Evolutionary conservation across 2,113 vertebrate genomes (phyloP).

Genomic region (Sinocyclocheilus anophthalmus): DNA sequence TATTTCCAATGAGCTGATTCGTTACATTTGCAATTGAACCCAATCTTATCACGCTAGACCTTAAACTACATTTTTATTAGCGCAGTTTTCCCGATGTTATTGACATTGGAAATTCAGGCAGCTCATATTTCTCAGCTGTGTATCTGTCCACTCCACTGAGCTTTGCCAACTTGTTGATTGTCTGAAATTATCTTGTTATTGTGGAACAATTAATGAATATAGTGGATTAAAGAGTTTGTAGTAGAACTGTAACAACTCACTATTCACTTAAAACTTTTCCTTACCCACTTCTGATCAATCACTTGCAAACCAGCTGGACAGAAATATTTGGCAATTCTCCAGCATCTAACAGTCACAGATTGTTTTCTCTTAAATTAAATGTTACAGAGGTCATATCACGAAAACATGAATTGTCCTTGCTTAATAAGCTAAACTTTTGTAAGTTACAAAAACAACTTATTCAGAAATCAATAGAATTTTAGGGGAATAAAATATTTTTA

Average conservation of each 20-base stretch:
- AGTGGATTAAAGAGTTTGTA: neutral
- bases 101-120: neutral
- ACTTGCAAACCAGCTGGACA: neutral
- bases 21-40: slow-evolving; percentile 40
- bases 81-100: neutral
- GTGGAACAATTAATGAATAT: neutral
- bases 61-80: neutral
- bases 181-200: neutral
- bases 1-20: too few species aligned
- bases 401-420: neutral
- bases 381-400: neutral
- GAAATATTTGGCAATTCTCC: neutral
- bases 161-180: neutral
- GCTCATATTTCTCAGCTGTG: neutral
- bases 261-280: neutral
- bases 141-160: neutral
- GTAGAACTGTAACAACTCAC: too few species aligned
- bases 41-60: neutral
- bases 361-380: neutral
- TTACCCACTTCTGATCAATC: neutral
- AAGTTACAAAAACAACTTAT: neutral
- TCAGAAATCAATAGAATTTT: neutral
- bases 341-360: neutral
- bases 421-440: neutral
- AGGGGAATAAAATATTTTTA: neutral